These are phyloP conservation scores for Lasiurus borealis DNA, from an alignment of 2,113 vertebrate genomes.

Conservation along the genomic window DNA sequence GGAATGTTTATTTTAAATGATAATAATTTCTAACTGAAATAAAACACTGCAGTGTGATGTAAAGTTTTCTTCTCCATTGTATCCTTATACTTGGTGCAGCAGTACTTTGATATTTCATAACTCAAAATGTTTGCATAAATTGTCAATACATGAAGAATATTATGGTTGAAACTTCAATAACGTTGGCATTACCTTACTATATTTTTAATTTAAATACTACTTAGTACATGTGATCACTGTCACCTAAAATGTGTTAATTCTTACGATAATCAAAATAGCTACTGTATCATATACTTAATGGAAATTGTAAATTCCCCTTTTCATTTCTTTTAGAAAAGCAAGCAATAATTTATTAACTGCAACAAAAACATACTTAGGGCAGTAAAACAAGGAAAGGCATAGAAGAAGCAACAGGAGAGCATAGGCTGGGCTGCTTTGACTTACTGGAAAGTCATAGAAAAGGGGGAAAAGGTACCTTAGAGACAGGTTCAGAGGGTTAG, in stretches of 20 bases:
- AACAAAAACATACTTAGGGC: too few relatives aligned
- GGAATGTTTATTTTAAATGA: conserved; percentile 22
- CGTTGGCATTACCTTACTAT: not conserved
- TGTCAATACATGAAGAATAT: not conserved
- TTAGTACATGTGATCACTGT: not conserved
- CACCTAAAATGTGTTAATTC: conserved; percentile 44
- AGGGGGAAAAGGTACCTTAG: too few relatives aligned
- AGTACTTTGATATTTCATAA: conserved; percentile 18
- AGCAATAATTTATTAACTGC: too few relatives aligned
- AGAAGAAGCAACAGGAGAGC: too few relatives aligned
- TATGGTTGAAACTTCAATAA: not conserved
- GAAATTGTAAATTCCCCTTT: conserved; percentile 1
- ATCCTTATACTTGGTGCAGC: not conserved
- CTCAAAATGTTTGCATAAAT: conserved; percentile 54
- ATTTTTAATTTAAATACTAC: not conserved
- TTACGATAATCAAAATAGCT: conserved; percentile 42
- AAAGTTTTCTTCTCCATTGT: not conserved
- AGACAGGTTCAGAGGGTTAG: too few relatives aligned
- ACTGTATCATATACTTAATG: not conserved
- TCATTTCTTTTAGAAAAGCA: not conserved
- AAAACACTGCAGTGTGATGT: conserved; percentile 34
- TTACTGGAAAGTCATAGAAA: too few relatives aligned
- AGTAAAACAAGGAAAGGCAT: too few relatives aligned
- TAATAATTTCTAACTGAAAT: conserved; percentile 55
- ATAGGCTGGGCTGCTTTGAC: too few relatives aligned